Conservation (phyloP, 2,113 vertebrate species). For the Pomatostomus ruficeps region DNA sequence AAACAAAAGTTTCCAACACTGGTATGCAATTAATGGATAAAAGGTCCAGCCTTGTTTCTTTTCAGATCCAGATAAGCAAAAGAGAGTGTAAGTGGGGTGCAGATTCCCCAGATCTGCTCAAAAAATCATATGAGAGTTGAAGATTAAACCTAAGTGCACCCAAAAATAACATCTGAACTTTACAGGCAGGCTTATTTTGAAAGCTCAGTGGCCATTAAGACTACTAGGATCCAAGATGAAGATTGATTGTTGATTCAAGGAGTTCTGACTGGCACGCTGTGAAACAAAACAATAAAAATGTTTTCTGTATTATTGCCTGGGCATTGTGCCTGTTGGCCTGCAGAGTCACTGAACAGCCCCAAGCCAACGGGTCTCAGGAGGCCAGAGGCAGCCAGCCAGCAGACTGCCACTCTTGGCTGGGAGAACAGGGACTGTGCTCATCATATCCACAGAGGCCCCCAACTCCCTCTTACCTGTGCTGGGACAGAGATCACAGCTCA, state of each 20-base stretch:
- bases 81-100: background rate
- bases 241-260: background rate
- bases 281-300: background rate
- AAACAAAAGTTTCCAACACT: background rate
- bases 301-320: background rate
- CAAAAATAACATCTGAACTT: background rate
- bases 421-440: background rate
- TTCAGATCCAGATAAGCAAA: background rate
- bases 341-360: background rate
- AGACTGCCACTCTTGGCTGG: background rate
- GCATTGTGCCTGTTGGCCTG: background rate
- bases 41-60: background rate
- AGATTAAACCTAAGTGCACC: background rate
- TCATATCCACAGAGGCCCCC: background rate
- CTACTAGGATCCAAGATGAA: background rate
- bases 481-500: background rate
- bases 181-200: background rate
- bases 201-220: background rate
- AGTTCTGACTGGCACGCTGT: background rate
- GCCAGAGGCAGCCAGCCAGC: background rate
- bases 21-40: background rate
- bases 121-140: background rate
- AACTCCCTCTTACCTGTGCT: background rate
- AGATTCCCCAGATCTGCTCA: background rate
- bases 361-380: background rate